A percentile compares a stretch with the other conserved stretches of the same genome.
Evolutionary conservation across 1,140 invertebrate genomes (phyloP).

Genomic region (Apis dorsata): DNA sequence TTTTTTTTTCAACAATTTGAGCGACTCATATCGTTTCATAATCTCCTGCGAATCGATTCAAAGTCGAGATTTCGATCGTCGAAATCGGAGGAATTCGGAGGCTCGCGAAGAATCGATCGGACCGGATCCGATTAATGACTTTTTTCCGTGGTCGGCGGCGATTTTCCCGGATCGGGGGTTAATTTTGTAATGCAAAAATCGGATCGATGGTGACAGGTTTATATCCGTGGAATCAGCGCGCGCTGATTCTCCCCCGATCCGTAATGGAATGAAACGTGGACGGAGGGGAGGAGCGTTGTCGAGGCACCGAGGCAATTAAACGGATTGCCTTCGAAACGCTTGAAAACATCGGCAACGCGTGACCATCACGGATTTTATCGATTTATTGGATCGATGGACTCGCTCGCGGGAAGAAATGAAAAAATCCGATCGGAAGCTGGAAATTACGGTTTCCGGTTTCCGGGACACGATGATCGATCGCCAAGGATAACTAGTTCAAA

Average conservation of each 20-base stretch:
- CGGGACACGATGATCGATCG: slow-evolving; percentile 29
- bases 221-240: not conserved
- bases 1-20: not conserved
- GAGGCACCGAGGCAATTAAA: not conserved
- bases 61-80: not conserved
- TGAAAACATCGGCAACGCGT: not conserved
- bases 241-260: too few relatives aligned
- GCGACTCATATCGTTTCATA: not conserved
- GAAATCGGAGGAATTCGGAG: not conserved
- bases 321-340: not conserved
- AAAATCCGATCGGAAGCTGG: not conserved
- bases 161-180: not conserved
- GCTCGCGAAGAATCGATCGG: not conserved
- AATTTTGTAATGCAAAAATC: slow-evolving; percentile 27
- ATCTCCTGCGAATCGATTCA: not conserved
- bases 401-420: not conserved
- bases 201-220: slow-evolving; percentile 9
- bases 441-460: not conserved
- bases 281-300: not conserved
- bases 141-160: not conserved
- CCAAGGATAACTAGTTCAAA: slow-evolving; percentile 53
- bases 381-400: not conserved
- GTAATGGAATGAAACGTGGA: slow-evolving; percentile 1
- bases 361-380: not conserved
- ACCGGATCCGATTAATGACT: slow-evolving; percentile 5